Conservation (phyloP, 2,113 vertebrate genomes). For the Anarhynchus alexandrinus region DNA sequence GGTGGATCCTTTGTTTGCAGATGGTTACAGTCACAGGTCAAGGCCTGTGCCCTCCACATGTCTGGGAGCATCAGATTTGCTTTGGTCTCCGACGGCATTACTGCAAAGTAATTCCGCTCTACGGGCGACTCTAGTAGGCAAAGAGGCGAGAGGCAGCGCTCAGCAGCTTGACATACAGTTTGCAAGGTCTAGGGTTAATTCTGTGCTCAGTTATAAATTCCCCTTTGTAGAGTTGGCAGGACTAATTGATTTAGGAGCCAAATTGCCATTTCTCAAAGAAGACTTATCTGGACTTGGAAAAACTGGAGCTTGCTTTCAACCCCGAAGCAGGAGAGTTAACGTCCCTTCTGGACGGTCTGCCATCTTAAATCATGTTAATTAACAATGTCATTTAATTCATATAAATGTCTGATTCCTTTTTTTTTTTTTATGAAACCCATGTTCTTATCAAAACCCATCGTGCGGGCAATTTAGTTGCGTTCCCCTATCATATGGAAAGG, state of each 20-base stretch:
- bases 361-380: slow-evolving; percentile 47
- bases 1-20: neutral
- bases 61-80: slow-evolving; percentile 43
- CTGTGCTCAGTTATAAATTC: neutral
- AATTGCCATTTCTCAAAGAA: slow-evolving; percentile 16
- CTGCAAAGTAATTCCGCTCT: slow-evolving; percentile 6
- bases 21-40: slow-evolving; percentile 17
- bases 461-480: neutral
- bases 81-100: slow-evolving; percentile 40
- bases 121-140: accelerated
- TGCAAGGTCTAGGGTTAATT: slow-evolving; percentile 48
- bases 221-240: slow-evolving; percentile 1
- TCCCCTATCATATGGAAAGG: neutral
- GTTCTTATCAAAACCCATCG: neutral
- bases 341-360: neutral
- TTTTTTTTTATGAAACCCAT: neutral
- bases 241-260: slow-evolving; percentile 53
- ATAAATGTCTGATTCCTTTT: neutral
- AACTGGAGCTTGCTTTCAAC: neutral
- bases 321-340: neutral
- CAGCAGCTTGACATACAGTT: neutral
- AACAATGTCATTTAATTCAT: neutral
- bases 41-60: slow-evolving; percentile 30
- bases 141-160: neutral
- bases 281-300: slow-evolving; percentile 34